Evolutionary conservation across 92 coral and sea anemone species (phyloP).

Genomic region (Plumapathes pennacea): DNA sequence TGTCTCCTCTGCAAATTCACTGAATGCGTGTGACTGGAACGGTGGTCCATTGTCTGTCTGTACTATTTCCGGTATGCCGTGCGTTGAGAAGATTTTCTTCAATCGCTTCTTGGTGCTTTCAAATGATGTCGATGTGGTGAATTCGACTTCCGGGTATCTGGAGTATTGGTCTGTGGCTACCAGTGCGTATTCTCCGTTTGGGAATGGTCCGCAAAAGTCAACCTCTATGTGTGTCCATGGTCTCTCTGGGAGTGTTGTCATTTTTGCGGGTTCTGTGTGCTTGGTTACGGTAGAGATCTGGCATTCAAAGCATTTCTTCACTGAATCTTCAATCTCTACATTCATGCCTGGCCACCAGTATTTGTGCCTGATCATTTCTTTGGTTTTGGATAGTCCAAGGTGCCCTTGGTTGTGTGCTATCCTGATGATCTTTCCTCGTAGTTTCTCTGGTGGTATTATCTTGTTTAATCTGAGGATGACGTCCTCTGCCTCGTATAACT

Average conservation of each 20-base stretch:
- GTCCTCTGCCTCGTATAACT: slow-evolving; percentile 42
- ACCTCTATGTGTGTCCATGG: slow-evolving; percentile 35
- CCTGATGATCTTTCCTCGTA: slow-evolving; percentile 26
- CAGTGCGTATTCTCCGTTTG: slow-evolving; percentile 22
- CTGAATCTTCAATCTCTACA: slow-evolving; percentile 25
- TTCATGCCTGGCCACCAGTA: slow-evolving; percentile 53
- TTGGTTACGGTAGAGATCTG: slow-evolving; percentile 13
- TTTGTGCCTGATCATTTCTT: slow-evolving; percentile 45
- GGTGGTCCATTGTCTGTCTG: slow-evolving; percentile 57
- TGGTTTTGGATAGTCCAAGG: slow-evolving; percentile 45
- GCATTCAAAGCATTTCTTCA: slow-evolving; percentile 12
- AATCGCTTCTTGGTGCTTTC: slow-evolving; percentile 7
- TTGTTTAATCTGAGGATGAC: slow-evolving; percentile 32
- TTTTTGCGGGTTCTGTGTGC: slow-evolving; percentile 41
- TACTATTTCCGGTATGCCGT: slow-evolving; percentile 33
- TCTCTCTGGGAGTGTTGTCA: slow-evolving; percentile 26
- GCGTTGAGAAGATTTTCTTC: slow-evolving; percentile 37
- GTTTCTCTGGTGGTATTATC: slow-evolving; percentile 31
- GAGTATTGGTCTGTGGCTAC: slow-evolving; percentile 36
- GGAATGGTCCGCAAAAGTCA: slow-evolving; percentile 60
- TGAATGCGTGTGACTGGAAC: slow-evolving; percentile 14
- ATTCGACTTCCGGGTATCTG: slow-evolving; percentile 49
- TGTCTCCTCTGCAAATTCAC: slow-evolving; percentile 13
- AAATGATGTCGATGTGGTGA: slow-evolving; percentile 21
- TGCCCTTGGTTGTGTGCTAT: slow-evolving; percentile 48